Conservation (phyloP, 2,797 vertebrate species). For the Loris lydekkerianus region DNA sequence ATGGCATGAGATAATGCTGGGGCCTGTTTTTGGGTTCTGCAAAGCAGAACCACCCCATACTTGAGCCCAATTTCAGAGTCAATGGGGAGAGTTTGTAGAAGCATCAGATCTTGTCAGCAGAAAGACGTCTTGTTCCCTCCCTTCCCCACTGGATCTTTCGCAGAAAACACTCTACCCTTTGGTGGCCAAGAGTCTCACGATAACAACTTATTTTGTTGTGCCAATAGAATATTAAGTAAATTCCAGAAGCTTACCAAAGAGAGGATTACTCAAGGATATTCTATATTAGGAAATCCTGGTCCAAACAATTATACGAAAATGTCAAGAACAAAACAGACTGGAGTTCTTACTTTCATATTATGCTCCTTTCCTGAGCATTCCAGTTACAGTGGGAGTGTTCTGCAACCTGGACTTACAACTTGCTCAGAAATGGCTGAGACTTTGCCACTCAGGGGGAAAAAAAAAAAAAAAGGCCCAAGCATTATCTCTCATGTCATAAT, state of each 20-base stretch:
- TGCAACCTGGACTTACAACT: neutral
- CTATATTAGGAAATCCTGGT: neutral
- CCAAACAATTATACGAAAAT: neutral
- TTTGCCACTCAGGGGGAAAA: neutral
- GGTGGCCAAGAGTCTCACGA: neutral
- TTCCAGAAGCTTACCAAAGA: constrained; percentile 17
- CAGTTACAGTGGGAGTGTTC: neutral
- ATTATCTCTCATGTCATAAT: neutral
- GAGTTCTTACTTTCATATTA: neutral
- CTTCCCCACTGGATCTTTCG: neutral
- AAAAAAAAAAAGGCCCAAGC: neutral
- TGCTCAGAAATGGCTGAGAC: neutral
- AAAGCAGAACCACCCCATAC: neutral
- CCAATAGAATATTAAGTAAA: neutral
- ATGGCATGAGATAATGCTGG: no score
- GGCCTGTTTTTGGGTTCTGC: no score
- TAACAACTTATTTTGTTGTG: neutral
- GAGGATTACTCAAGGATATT: neutral
- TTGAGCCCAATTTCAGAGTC: neutral
- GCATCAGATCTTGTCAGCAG: neutral
- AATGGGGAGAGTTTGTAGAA: neutral
- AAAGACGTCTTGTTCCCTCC: neutral
- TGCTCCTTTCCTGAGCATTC: neutral
- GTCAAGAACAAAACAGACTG: neutral
- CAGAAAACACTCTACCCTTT: neutral